Conservation (phyloP, 2,888 invertebrate genomes). For the Mythimna impura region DNA sequence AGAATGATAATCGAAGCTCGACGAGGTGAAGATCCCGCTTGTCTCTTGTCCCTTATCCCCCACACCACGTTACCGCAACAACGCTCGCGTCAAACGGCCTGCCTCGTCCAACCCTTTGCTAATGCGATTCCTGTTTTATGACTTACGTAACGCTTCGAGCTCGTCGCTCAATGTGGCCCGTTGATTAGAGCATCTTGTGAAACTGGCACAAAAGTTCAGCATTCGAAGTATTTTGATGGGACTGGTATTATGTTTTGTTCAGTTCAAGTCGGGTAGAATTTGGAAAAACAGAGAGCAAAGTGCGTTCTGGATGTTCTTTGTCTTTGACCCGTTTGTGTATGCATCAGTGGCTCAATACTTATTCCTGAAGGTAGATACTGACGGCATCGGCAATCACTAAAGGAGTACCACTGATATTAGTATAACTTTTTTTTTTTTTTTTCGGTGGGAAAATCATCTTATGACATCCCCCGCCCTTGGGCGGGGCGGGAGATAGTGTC, state of each 20-base stretch:
- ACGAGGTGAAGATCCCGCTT: neutral
- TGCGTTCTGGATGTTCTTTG: neutral
- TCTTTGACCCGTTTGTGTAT: neutral
- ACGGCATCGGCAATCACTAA: no score
- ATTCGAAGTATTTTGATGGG: conserved; percentile 33
- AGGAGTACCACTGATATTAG: no score
- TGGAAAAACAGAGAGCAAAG: neutral
- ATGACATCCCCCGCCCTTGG: no score
- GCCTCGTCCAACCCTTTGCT: conserved; percentile 84
- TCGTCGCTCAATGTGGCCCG: conserved; percentile 67
- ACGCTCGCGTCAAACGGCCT: conserved; percentile 75
- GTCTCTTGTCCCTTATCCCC: conserved; percentile 37
- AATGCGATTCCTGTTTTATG: conserved; percentile 87
- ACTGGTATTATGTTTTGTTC: conserved; percentile 24
- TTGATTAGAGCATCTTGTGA: conserved; percentile 73
- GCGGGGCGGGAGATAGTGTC: no score
- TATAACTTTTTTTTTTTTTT: no score
- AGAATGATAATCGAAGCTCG: no score
- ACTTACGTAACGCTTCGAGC: conserved; percentile 75
- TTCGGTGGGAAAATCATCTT: no score
- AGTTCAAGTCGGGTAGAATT: neutral
- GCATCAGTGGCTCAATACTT: neutral
- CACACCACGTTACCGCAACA: conserved; percentile 66
- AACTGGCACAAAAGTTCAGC: conserved; percentile 56
- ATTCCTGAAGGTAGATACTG: no score